Percentiles rank a stretch among this genome's conserved stretches.
Conservation (phyloP, 2,888 invertebrate species). For the Leptopterna dolabrata region DNA sequence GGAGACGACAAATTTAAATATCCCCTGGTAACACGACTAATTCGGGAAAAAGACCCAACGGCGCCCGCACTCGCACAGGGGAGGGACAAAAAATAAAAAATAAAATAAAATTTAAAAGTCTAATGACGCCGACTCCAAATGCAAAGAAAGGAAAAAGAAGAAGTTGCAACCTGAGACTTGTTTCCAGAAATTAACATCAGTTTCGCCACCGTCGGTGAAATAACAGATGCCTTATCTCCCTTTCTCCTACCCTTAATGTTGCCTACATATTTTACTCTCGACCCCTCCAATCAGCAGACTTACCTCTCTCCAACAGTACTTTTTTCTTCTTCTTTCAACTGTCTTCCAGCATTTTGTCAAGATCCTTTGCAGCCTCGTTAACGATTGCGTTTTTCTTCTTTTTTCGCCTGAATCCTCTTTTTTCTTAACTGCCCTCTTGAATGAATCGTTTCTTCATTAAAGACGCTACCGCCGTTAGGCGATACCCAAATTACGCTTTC, state of each 20-base stretch:
- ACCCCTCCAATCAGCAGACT: conserved; percentile 49
- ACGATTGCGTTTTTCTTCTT: conserved; percentile 40
- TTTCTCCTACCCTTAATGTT: conserved; percentile 32
- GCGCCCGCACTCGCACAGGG: neutral
- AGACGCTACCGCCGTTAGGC: neutral
- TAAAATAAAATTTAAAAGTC: conserved; percentile 54
- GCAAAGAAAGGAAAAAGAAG: conserved; percentile 48
- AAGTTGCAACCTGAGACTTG: conserved; percentile 56
- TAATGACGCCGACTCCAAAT: conserved; percentile 56
- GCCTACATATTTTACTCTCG: conserved; percentile 51
- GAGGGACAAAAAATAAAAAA: neutral
- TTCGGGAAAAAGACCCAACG: conserved; percentile 28
- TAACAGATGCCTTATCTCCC: conserved; percentile 54
- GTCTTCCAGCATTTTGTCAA: conserved; percentile 35
- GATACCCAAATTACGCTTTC: conserved; percentile 41
- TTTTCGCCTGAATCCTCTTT: neutral
- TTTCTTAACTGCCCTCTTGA: conserved; percentile 42
- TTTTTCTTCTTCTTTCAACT: neutral
- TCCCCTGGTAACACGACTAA: conserved; percentile 54
- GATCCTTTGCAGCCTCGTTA: conserved; percentile 47
- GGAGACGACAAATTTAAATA: conserved; percentile 50
- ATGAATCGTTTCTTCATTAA: conserved; percentile 50
- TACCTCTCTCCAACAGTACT: neutral
- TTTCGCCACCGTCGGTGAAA: conserved; percentile 49
- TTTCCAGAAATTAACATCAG: conserved; percentile 56